Evolutionary conservation across 2,113 vertebrate genomes (phyloP).

Genomic region (Platichthys stellatus): DNA sequence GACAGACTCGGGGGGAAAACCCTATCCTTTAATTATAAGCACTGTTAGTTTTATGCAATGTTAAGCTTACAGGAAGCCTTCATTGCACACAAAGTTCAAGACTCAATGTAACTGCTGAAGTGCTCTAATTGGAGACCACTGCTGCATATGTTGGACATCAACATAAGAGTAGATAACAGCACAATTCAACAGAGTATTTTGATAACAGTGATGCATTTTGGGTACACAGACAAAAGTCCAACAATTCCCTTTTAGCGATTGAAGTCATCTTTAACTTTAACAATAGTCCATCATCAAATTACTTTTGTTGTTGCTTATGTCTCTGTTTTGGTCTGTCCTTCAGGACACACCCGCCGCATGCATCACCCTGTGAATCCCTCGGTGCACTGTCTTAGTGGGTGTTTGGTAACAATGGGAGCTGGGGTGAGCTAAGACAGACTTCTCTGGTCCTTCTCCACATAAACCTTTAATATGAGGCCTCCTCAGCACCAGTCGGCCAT

Average conservation of each 20-base stretch:
- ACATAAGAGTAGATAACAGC: neutral
- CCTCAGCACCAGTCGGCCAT: slow-evolving; percentile 80
- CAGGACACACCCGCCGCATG: slow-evolving; percentile 6
- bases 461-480: slow-evolving; percentile 86
- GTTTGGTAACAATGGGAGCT: slow-evolving; percentile 81
- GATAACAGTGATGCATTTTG: neutral
- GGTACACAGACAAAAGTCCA: neutral
- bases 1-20: neutral
- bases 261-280: neutral
- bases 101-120: neutral
- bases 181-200: neutral
- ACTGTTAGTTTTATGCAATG: slow-evolving; percentile 9
- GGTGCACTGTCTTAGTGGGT: slow-evolving; percentile 69
- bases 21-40: slow-evolving; percentile 22
- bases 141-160: neutral
- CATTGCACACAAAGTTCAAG: neutral
- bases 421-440: slow-evolving; percentile 74
- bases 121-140: slow-evolving; percentile 10
- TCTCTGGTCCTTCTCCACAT: slow-evolving; percentile 81
- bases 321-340: neutral
- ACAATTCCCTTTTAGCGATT: neutral
- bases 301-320: neutral
- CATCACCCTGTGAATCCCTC: slow-evolving; percentile 43
- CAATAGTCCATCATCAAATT: neutral
- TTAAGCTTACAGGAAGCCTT: slow-evolving; percentile 2